A percentile compares a stretch with the other conserved stretches of the same genome.
Conservation (phyloP, 2,888 invertebrate species). For the Cataglyphis albicans region DNA sequence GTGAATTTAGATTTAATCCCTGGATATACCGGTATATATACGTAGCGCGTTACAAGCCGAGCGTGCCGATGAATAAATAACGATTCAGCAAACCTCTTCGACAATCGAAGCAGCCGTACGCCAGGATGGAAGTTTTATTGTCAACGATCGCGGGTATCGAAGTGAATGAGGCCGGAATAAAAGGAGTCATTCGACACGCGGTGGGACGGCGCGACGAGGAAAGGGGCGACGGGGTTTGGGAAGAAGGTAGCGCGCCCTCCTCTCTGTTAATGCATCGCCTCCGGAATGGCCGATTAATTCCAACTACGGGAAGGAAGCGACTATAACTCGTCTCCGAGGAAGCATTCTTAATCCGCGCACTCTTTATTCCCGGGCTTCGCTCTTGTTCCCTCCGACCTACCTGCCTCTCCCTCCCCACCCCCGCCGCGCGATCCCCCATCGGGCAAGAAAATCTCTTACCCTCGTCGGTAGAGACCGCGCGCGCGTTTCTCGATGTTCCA, state of each 20-base stretch:
- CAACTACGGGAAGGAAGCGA: slow-evolving; percentile 85
- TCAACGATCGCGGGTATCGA: slow-evolving; percentile 70
- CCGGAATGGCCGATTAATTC: slow-evolving; percentile 85
- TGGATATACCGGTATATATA: slow-evolving; percentile 13
- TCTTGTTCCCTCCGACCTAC: slow-evolving; percentile 56
- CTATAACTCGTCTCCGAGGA: slow-evolving; percentile 85
- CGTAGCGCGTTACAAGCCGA: slow-evolving; percentile 49
- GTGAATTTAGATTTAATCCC: slow-evolving; percentile 47
- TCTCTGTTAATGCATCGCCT: slow-evolving; percentile 85
- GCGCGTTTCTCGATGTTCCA: slow-evolving; percentile 75
- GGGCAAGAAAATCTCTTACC: slow-evolving; percentile 74
- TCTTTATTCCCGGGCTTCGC: slow-evolving; percentile 82
- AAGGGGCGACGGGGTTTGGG: slow-evolving; percentile 10
- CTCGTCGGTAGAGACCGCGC: slow-evolving; percentile 46
- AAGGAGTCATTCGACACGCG: slow-evolving; percentile 61
- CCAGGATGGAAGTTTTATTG: slow-evolving; percentile 68
- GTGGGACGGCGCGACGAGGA: slow-evolving; percentile 52
- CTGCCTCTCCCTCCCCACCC: slow-evolving; percentile 23
- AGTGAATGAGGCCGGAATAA: slow-evolving; percentile 75
- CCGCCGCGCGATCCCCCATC: slow-evolving; percentile 16
- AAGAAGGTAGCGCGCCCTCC: slow-evolving; percentile 77
- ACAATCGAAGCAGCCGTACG: slow-evolving; percentile 56
- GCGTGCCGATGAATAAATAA: slow-evolving; percentile 66
- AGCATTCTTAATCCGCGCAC: slow-evolving; percentile 85
- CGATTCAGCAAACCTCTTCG: slow-evolving; percentile 62